Evolutionary conservation across 2,888 invertebrate genomes (phyloP), one percentile per base, ranked within the genome.

Genomic region (Hemithea aestivaria): DNA sequence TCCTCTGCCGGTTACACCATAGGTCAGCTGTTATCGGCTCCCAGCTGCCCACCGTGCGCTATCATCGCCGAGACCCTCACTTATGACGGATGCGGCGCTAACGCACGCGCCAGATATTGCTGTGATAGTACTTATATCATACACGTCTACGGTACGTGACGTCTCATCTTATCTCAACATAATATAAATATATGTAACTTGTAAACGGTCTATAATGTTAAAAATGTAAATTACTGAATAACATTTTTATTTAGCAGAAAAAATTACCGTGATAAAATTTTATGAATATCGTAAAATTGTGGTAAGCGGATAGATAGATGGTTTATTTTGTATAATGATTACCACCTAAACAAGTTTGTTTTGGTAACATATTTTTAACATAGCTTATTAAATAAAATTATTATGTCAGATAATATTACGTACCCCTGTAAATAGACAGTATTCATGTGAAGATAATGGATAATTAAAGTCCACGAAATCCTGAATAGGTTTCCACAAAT

Each of bases 121-220:
- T n/a, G n/a, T 56, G 63, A 68, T 66, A 67, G 56, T 16, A 16
- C 32, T 59, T 38, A 44, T 51, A 51, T 56, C 50, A 41, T 45
- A 59, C 72, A 74, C 66, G 72, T 59, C 44, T 52, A 53, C 47
- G 46, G 39, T 53, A 59, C 71, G 68, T 76, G 75, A 46, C 48
- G 49, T 61, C 63, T 61, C 59, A 48, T 57, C 57, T 70, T 76
- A 76, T 77, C 72, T 53, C 29, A 40, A 25, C 25, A 38, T 33
- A 36, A 37, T 12, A 5, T 25, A 32, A 32, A 9, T 16, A 32
- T 3, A 3, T 10, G 11, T 16, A 16, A 16, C n/a, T n/a, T n/a
- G n/a, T n/a, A n/a, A n/a, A n/a, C n/a, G n/a, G n/a, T n/a, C n/a
- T n/a, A n/a, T n/a, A n/a, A n/a, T n/a, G n/a, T n/a, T n/a, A n/a